A percentile compares a stretch with the other conserved stretches of the same genome.
Evolutionary conservation across 2,113 vertebrate species (phyloP).

Genomic region (Seriola quinqueradiata): DNA sequence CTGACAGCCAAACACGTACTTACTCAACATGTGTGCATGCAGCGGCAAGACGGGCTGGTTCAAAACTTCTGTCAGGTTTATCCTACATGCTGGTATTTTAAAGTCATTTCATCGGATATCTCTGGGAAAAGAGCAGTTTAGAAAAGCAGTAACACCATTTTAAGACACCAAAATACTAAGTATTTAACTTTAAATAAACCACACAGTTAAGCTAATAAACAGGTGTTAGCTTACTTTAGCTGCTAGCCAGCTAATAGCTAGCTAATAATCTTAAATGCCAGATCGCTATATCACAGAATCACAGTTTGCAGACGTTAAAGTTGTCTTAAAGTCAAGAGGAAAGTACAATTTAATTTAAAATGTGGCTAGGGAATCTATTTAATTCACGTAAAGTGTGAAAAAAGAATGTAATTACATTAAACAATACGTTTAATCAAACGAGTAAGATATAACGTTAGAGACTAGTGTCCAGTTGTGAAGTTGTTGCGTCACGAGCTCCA

Average conservation of each 20-base stretch:
- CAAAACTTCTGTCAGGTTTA: not conserved
- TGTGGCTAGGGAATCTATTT: not conserved
- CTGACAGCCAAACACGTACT: constrained; percentile 2
- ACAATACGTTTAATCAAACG: not conserved
- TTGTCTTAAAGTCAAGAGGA: not conserved
- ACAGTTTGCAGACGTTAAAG: not conserved
- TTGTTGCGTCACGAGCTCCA: not conserved
- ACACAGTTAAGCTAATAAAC: not conserved
- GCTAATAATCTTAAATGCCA: not conserved
- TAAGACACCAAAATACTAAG: not conserved
- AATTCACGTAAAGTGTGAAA: not conserved
- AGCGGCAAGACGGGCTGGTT: not conserved
- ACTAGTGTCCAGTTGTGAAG: no score
- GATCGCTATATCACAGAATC: not conserved
- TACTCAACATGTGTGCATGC: no score
- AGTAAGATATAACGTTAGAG: not conserved
- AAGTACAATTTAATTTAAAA: not conserved
- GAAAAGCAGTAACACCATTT: not conserved
- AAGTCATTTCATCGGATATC: not conserved
- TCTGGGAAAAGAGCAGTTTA: not conserved
- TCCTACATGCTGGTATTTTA: not conserved
- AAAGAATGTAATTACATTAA: no score
- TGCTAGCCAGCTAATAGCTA: not conserved
- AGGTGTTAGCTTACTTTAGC: not conserved
- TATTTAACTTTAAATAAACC: not conserved